Evolutionary conservation across 2,888 invertebrate species (phyloP).

Genomic region (Dryocosmus kuriphilus): DNA sequence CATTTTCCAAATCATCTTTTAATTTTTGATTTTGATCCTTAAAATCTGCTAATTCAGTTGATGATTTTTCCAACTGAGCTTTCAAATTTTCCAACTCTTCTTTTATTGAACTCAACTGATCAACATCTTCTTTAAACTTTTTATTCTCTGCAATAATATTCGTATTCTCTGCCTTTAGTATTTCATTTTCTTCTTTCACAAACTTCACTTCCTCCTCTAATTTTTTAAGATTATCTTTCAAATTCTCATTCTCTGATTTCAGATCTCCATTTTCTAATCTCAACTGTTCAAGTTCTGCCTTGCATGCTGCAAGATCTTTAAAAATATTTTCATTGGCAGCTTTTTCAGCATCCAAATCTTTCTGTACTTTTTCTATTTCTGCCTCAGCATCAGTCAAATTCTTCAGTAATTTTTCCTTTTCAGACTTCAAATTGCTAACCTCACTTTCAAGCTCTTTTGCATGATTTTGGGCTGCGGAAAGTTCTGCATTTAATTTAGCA

Average conservation of each 20-base stretch:
- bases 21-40: conserved; percentile 47
- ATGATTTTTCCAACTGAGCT: conserved; percentile 59
- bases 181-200: neutral
- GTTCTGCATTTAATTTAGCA: conserved; percentile 32
- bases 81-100: conserved; percentile 60
- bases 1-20: neutral
- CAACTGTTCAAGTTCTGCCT: conserved; percentile 50
- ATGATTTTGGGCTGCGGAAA: conserved; percentile 43
- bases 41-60: conserved; percentile 53
- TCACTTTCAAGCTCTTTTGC: conserved; percentile 28
- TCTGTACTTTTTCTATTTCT: conserved; percentile 53
- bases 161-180: neutral
- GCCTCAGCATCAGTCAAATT: conserved; percentile 50
- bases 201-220: conserved; percentile 36
- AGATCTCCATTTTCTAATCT: conserved; percentile 46
- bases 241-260: conserved; percentile 49
- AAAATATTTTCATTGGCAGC: neutral
- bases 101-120: conserved; percentile 33
- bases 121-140: neutral
- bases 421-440: conserved; percentile 42
- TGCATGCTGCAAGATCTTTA: conserved; percentile 42
- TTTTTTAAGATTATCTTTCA: conserved; percentile 47
- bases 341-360: conserved; percentile 45
- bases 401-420: conserved; percentile 47
- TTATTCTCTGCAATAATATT: conserved; percentile 8